Conservation (phyloP, 2,888 invertebrate species). For the Drosophila kuntzei region DNA sequence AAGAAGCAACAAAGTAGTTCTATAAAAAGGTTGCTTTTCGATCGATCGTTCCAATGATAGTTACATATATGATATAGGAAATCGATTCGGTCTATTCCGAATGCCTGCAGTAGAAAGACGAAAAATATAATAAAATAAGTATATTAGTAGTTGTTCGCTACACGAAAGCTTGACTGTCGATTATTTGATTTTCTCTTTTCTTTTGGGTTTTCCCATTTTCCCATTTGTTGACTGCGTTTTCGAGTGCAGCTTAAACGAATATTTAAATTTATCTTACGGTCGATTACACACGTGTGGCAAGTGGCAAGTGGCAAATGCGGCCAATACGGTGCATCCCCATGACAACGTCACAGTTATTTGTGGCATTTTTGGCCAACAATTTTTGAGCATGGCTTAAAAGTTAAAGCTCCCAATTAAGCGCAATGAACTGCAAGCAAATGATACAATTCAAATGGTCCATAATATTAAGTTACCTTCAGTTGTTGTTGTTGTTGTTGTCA, state of each 20-base stretch:
- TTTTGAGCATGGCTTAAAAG: constrained; percentile 33
- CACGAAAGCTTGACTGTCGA: constrained; percentile 5
- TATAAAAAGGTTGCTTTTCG: no score
- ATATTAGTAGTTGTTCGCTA: not conserved
- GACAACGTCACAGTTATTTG: constrained; percentile 31
- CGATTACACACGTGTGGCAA: constrained; percentile 55
- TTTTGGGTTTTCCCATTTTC: constrained; percentile 7
- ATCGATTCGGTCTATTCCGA: no score
- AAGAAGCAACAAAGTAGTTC: no score
- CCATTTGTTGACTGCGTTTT: constrained; percentile 53
- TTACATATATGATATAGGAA: no score
- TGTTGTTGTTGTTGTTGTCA: constrained; percentile 1
- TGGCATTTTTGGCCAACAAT: constrained; percentile 24
- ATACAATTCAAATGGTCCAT: constrained; percentile 6
- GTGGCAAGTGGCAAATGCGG: not conserved
- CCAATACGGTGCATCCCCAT: constrained; percentile 14
- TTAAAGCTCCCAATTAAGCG: constrained; percentile 46
- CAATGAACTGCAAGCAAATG: constrained; percentile 27
- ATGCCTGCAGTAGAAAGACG: no score
- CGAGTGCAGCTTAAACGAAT: constrained; percentile 67
- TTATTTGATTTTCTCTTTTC: constrained; percentile 11
- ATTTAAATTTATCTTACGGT: constrained; percentile 73
- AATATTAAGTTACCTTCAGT: constrained; percentile 43
- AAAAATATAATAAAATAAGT: no score
- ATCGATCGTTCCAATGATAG: no score